Evolutionary conservation across 2,113 vertebrate species (phyloP).

Genomic region (Caretta caretta): DNA sequence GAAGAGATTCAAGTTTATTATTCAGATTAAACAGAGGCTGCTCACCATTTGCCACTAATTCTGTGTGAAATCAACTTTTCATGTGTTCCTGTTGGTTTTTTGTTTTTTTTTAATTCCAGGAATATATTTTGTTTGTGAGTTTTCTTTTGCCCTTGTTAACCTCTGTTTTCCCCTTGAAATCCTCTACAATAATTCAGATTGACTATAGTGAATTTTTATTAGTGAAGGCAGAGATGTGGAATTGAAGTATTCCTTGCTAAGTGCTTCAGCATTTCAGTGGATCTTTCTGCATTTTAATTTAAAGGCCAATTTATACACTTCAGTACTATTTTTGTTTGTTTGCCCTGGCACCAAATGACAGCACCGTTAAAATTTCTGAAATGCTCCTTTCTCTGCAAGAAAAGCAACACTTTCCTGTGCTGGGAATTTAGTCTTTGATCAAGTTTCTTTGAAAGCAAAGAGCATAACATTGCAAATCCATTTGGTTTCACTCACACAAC

Average conservation of each 20-base stretch:
- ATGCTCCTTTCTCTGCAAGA: background rate
- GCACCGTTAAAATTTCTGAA: background rate
- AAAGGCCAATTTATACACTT: background rate
- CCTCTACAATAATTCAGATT: background rate
- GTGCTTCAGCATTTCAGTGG: background rate
- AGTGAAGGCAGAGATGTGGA: slow-evolving; percentile 1
- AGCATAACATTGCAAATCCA: background rate
- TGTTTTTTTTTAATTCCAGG: background rate
- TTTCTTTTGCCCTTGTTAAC: slow-evolving; percentile 20
- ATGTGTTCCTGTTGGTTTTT: background rate
- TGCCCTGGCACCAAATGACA: background rate
- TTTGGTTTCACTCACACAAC: background rate
- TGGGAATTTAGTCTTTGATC: background rate
- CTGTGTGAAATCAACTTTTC: slow-evolving; percentile 14
- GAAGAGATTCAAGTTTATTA: background rate
- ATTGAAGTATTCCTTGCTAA: slow-evolving; percentile 13
- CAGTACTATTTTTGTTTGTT: background rate
- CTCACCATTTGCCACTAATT: background rate
- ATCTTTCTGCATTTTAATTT: background rate
- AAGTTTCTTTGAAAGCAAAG: background rate
- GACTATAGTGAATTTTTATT: slow-evolving; percentile 31
- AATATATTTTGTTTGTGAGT: background rate
- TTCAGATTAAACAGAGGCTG: background rate
- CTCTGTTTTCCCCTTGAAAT: slow-evolving; percentile 10
- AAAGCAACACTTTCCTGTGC: background rate